Evolutionary conservation across 2,888 invertebrate genomes (phyloP), one percentile per base, ranked within the genome.

Genomic region (Erpobdella octoculata): DNA sequence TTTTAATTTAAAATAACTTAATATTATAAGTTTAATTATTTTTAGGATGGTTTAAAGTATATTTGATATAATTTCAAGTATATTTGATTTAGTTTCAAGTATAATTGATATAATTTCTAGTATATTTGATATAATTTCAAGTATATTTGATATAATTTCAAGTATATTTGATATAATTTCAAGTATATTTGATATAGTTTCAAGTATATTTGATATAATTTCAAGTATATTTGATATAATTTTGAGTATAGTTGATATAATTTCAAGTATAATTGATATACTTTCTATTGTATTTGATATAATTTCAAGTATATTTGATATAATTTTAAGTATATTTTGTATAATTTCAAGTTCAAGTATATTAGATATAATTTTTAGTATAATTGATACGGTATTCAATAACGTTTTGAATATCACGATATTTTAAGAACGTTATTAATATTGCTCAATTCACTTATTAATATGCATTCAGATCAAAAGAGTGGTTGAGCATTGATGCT

Each of bases 401-500:
- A n/a, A n/a, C n/a, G n/a, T n/a, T n/a, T n/a, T n/a, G n/a, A n/a
- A n/a, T n/a, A 41, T 41, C 12, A 41, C 46, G 38, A 9, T 61
- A 6, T 61, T 31, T 59, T 18, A 12, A 58, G 35, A 36, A 2
- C n/a, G n/a, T n/a, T n/a, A n/a, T n/a, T n/a, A n/a, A n/a, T n/a
- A n/a, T n/a, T n/a, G n/a, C n/a, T n/a, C n/a, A n/a, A n/a, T n/a
- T n/a, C n/a, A n/a, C n/a, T n/a, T n/a, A n/a, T n/a, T n/a, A n/a
- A n/a, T n/a, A n/a, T n/a, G n/a, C n/a, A n/a, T n/a, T n/a, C 74
- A 83, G 83, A 76, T 93, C 94, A 0, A 89, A 90, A 0, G 93
- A 95, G 83, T 96, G 96, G 93, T 87, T 90, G 38, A 90, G 88
- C 78, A 91, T 96, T 71, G 89, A 92, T 0, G 89, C 91, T 48